A percentile compares a stretch with the other conserved stretches of the same genome.
Conservation (phyloP, 2,113 vertebrate species). For the Suricata suricatta region DNA sequence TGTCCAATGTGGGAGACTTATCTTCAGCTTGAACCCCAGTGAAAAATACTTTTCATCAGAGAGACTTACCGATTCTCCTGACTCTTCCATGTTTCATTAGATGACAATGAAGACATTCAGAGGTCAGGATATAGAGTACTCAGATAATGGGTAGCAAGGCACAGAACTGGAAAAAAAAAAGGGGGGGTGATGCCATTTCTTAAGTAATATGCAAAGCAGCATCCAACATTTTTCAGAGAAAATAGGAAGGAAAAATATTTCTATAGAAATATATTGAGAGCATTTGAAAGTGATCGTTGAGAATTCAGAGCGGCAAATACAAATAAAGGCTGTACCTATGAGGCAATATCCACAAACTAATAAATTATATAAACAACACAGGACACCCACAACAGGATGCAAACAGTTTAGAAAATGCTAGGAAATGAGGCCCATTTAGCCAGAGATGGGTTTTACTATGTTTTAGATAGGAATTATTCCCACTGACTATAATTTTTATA, state of each 20-base stretch:
- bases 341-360: background rate
- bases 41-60: background rate
- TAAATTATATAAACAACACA: background rate
- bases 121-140: background rate
- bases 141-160: background rate
- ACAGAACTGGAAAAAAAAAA: background rate
- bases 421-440: background rate
- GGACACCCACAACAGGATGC: background rate
- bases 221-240: background rate
- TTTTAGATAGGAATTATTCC: background rate
- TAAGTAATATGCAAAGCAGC: background rate
- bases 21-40: background rate
- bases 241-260: background rate
- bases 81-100: background rate
- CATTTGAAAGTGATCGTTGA: background rate
- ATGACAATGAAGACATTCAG: background rate
- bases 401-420: background rate
- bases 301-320: background rate
- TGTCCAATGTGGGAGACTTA: background rate
- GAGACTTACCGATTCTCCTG: background rate
- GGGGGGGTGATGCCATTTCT: no score
- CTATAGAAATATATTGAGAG: background rate
- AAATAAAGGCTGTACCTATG: background rate
- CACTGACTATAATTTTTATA: background rate
- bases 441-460: background rate